phyloP scores from a whole-genome alignment of 2,113 vertebrate species.

The Tachuris rubrigastra region DNA sequence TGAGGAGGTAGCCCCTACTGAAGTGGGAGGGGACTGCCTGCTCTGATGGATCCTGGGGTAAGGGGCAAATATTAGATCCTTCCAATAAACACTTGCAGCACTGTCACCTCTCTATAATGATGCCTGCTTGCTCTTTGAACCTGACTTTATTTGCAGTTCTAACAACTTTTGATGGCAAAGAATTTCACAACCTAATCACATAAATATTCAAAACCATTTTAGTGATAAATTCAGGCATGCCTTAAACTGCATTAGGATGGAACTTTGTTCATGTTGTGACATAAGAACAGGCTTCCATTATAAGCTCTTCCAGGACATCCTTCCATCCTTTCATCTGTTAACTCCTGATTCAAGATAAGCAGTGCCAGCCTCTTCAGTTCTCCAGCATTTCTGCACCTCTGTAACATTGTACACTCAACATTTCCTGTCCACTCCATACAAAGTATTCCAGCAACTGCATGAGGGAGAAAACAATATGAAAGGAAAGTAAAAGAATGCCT shows the following conservation, averaged over 20 bases:
- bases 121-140: background rate
- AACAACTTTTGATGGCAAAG: background rate
- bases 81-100: background rate
- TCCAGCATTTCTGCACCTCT: background rate
- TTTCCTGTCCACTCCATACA: background rate
- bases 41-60: too few relatives aligned
- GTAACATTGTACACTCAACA: fast-evolving
- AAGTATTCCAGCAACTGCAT: background rate
- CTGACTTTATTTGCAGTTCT: background rate
- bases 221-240: background rate
- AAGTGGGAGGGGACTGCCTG: fast-evolving
- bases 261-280: background rate
- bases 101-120: background rate
- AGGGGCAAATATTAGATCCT: background rate
- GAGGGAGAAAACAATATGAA: background rate
- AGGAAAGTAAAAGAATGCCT: background rate
- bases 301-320: background rate
- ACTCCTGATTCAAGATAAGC: background rate
- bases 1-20: background rate
- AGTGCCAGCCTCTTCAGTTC: background rate
- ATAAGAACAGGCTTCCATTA: background rate
- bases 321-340: background rate
- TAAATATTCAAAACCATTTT: background rate
- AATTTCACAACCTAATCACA: background rate
- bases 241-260: background rate